Conservation (phyloP, 2,888 invertebrate species). For the Cantharis rufa region DNA sequence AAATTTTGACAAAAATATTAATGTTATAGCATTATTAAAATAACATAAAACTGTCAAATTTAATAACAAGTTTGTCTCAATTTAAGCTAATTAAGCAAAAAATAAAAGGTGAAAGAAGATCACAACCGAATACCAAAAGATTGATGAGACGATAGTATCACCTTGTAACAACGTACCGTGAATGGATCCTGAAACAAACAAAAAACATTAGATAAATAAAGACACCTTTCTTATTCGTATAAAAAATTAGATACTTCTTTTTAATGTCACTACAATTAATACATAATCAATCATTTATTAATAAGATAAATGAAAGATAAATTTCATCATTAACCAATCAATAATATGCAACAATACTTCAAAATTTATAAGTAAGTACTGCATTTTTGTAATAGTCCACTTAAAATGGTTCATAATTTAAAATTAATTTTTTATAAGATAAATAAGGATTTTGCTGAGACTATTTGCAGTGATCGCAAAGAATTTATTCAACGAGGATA, state of each 20-base stretch:
- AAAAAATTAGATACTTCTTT: not conserved
- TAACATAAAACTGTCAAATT: not conserved
- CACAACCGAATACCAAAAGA: constrained; percentile 31
- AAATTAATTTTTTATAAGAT: too few relatives aligned
- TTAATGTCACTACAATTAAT: not conserved
- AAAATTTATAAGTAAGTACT: not conserved
- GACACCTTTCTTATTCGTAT: not conserved
- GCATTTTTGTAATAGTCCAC: not conserved
- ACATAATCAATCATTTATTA: not conserved
- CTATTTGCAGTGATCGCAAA: not conserved
- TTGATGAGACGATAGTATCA: constrained; percentile 40
- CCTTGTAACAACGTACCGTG: constrained; percentile 58
- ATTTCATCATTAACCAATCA: not conserved
- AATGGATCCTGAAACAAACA: constrained; percentile 68
- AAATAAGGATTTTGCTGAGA: not conserved
- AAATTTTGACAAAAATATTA: not conserved
- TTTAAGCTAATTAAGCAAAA: not conserved
- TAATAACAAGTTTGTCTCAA: constrained; percentile 2
- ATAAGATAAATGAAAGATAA: not conserved
- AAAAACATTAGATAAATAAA: constrained; percentile 36
- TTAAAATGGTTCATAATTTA: not conserved
- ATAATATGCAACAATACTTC: not conserved
- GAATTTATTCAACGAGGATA: not conserved
- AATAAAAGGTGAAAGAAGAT: constrained; percentile 9
- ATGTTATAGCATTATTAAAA: not conserved